These are phyloP conservation scores for Syritta pipiens DNA, from an alignment of 2,888 invertebrate genomes.

Conservation along the genomic window DNA sequence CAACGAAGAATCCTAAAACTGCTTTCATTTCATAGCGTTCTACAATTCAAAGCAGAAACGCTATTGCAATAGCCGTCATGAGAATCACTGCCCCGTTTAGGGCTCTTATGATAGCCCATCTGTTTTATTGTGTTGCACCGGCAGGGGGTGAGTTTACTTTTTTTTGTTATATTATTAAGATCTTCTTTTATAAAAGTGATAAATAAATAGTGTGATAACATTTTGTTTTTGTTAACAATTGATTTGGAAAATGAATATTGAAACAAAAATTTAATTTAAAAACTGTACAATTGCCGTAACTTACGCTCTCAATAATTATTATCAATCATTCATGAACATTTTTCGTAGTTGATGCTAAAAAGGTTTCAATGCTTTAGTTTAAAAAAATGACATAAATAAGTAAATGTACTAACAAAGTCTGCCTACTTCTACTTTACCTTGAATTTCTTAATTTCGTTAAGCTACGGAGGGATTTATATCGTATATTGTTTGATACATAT, in stretches of 20 bases:
- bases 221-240: neutral
- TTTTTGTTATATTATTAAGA: no score
- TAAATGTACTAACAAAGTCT: neutral
- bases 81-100: conserved; percentile 77
- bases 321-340: conserved; percentile 24
- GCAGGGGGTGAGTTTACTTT: conserved; percentile 79
- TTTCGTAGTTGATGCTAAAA: neutral
- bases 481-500: conserved; percentile 6
- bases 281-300: no score
- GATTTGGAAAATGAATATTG: no score
- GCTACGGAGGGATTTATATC: neutral
- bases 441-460: conserved; percentile 38
- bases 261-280: no score
- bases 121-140: conserved; percentile 78
- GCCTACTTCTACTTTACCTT: conserved; percentile 14
- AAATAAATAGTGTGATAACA: no score
- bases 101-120: conserved; percentile 78
- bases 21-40: conserved; percentile 66
- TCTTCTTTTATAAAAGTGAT: no score
- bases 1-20: conserved; percentile 66
- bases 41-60: conserved; percentile 61
- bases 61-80: conserved; percentile 75
- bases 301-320: conserved; percentile 8
- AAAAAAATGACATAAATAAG: no score
- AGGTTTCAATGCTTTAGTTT: no score